Evolutionary conservation across 2,113 vertebrate species (phyloP).

Genomic region (Typhlomys cinereus): DNA sequence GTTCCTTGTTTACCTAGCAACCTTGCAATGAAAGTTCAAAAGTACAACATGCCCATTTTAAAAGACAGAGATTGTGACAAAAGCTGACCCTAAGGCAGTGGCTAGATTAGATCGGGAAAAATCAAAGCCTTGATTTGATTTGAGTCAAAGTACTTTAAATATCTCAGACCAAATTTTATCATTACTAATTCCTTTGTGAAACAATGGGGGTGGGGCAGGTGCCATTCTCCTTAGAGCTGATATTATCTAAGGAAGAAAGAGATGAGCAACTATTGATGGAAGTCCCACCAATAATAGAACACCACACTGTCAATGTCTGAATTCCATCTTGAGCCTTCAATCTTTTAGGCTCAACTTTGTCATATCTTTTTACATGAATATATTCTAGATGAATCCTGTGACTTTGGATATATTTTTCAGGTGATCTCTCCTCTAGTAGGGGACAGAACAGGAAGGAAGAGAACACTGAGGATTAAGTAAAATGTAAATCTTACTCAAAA

Average conservation of each 20-base stretch:
- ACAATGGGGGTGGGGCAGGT: background rate
- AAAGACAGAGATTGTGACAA: conserved; percentile 41
- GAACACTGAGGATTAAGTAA: background rate
- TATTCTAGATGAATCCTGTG: background rate
- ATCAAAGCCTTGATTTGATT: conserved; percentile 64
- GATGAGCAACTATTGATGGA: background rate
- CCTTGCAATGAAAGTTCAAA: conserved; percentile 10
- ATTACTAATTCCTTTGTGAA: conserved; percentile 62
- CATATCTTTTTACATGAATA: background rate
- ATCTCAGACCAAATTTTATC: conserved; percentile 44
- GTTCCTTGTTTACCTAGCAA: conserved; percentile 11
- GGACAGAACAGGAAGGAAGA: background rate
- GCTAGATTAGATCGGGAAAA: conserved; percentile 52
- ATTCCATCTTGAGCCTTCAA: conserved; percentile 9
- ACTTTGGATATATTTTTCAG: background rate
- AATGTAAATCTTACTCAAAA: background rate
- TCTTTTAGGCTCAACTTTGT: conserved; percentile 23
- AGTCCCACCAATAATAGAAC: background rate
- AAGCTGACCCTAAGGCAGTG: conserved; percentile 47
- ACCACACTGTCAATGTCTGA: background rate
- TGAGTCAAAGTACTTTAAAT: conserved; percentile 62
- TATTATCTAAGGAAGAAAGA: conserved; percentile 3
- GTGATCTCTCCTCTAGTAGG: background rate
- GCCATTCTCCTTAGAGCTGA: conserved; percentile 37
- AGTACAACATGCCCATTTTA: conserved; percentile 49